A percentile compares a stretch with the other conserved stretches of the same genome.
Evolutionary conservation across 2,888 invertebrate species (phyloP).

Genomic region (Troides helena): DNA sequence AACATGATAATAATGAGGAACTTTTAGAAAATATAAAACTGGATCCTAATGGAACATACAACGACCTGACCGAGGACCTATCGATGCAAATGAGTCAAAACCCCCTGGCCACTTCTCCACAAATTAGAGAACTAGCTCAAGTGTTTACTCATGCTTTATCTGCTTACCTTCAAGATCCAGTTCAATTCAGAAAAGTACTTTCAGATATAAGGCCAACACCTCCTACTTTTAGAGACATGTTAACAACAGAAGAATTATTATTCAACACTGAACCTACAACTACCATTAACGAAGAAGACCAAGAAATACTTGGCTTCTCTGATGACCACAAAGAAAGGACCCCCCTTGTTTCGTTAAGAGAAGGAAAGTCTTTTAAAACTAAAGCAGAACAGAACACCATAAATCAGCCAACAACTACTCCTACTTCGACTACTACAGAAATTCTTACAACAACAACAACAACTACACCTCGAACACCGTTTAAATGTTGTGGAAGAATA

Average conservation of each 20-base stretch:
- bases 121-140: constrained; percentile 88
- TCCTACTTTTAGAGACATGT: constrained; percentile 79
- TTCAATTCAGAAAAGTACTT: constrained; percentile 87
- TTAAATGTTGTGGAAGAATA: constrained; percentile 70
- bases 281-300: constrained; percentile 84
- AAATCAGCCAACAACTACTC: constrained; percentile 50
- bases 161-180: constrained; percentile 90
- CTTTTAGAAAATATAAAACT: constrained; percentile 65
- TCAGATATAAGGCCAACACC: constrained; percentile 90
- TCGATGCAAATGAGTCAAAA: constrained; percentile 83
- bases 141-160: constrained; percentile 91
- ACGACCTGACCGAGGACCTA: constrained; percentile 76
- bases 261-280: constrained; percentile 79
- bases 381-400: constrained; percentile 48
- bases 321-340: constrained; percentile 77
- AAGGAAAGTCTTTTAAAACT: constrained; percentile 68
- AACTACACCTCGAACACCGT: constrained; percentile 58
- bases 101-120: constrained; percentile 81
- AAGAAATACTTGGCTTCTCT: constrained; percentile 88
- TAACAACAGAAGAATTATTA: constrained; percentile 59
- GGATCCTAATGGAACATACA: constrained; percentile 67
- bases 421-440: constrained; percentile 45
- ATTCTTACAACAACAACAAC: constrained; percentile 45
- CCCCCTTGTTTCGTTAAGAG: constrained; percentile 52
- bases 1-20: constrained; percentile 55